phyloP scores from a whole-genome alignment of 2,113 vertebrate genomes.

The Gorsachius goisagi region DNA sequence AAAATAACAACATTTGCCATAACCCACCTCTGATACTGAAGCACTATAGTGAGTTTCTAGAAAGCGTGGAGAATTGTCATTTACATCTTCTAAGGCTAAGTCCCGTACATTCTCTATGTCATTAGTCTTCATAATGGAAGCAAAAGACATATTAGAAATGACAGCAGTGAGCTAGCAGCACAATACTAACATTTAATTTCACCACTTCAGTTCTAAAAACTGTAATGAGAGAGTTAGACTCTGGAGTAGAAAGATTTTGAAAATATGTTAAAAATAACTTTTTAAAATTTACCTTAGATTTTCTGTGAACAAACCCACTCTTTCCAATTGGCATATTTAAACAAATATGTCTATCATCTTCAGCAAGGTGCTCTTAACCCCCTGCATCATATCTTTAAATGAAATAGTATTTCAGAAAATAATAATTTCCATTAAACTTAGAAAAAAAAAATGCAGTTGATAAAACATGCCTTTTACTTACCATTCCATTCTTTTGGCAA shows the following conservation, averaged over 20 bases:
- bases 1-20: not conserved
- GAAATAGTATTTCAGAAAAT: not conserved
- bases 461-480: not conserved
- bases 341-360: not conserved
- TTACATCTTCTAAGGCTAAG: conserved; percentile 51
- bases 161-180: not conserved
- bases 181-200: not conserved
- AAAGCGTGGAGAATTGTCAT: conserved; percentile 75
- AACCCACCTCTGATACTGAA: conserved; percentile 73
- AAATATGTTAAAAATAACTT: not conserved
- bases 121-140: not conserved
- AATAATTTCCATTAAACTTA: not conserved
- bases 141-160: not conserved
- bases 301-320: not conserved
- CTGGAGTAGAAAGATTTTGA: not conserved
- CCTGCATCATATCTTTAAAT: not conserved
- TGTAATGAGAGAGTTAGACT: not conserved
- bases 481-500: conserved; percentile 17
- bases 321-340: not conserved
- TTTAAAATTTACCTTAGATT: not conserved
- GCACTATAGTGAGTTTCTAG: not conserved
- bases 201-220: not conserved
- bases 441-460: not conserved
- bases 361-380: not conserved
- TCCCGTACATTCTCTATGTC: not conserved